Evolutionary conservation across 2,888 invertebrate species (phyloP).

Genomic region (Autographa pulchrina): DNA sequence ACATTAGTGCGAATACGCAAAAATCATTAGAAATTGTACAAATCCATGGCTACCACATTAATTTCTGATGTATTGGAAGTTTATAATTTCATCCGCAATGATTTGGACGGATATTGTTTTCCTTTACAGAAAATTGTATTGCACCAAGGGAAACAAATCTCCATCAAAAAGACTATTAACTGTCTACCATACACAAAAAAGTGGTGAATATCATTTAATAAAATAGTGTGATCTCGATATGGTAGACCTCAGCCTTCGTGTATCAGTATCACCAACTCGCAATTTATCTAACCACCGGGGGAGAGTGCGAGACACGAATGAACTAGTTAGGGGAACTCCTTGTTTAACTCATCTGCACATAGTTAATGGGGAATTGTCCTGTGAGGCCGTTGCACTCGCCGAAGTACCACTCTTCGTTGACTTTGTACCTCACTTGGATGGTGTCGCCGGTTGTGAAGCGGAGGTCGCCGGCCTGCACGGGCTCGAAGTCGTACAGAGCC

Average conservation of each 20-base stretch:
- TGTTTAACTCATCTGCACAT: constrained; percentile 89
- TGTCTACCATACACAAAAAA: constrained; percentile 47
- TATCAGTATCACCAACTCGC: constrained; percentile 54
- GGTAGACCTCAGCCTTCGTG: constrained; percentile 68
- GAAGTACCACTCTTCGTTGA: constrained; percentile 94
- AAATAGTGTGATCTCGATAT: constrained; percentile 58
- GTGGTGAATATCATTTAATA: constrained; percentile 43
- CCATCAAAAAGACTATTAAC: constrained; percentile 36
- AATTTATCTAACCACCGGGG: constrained; percentile 41
- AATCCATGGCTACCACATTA: constrained; percentile 70
- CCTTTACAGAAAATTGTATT: constrained; percentile 48
- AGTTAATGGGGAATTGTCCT: constrained; percentile 95
- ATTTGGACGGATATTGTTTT: constrained; percentile 37
- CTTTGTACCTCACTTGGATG: constrained; percentile 91
- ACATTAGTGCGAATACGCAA: constrained; percentile 75
- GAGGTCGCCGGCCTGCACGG: constrained; percentile 87
- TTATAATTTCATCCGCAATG: constrained; percentile 34
- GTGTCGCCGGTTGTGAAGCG: constrained; percentile 77
- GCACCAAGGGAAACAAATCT: constrained; percentile 48
- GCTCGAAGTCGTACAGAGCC: constrained; percentile 93
- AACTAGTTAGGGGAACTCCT: constrained; percentile 35
- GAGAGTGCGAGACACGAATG: constrained; percentile 23
- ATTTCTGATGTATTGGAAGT: constrained; percentile 46
- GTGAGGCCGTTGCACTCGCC: constrained; percentile 91
- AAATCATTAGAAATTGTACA: constrained; percentile 75